These are phyloP conservation scores for Aphelenchoides fujianensis DNA, from an alignment of 1,140 invertebrate species.

Conservation along the genomic window DNA sequence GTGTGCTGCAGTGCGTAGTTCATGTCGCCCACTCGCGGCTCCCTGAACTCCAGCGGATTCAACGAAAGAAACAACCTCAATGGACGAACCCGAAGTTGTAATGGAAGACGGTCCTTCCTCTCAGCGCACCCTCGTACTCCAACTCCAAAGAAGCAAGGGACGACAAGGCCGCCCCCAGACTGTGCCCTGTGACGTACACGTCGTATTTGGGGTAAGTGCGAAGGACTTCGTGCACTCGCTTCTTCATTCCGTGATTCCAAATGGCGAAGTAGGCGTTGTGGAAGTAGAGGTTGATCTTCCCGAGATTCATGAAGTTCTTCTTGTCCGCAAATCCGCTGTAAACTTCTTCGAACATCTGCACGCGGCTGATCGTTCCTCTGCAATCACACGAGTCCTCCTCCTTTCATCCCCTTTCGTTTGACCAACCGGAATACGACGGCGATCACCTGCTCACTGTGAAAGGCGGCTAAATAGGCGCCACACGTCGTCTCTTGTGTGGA, in stretches of 20 bases:
- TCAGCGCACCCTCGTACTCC: background rate
- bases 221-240: background rate
- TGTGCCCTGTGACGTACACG: background rate
- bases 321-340: background rate
- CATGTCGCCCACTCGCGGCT: background rate
- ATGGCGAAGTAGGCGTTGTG: background rate
- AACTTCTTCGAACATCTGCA: background rate
- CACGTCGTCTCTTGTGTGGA: background rate
- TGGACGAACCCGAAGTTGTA: conserved; percentile 6
- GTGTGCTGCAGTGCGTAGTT: background rate
- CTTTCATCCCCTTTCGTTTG: background rate
- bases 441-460: background rate
- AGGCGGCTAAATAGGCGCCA: background rate
- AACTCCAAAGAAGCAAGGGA: background rate
- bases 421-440: conserved; percentile 2
- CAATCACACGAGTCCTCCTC: background rate
- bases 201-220: background rate
- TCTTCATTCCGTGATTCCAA: background rate
- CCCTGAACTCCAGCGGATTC: background rate
- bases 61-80: background rate
- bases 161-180: background rate
- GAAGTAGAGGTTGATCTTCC: background rate
- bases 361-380: background rate
- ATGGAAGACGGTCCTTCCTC: background rate
- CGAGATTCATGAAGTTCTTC: background rate